Conservation (phyloP, 1,140 invertebrate species). For the Geopemphigus sp. region DNA sequence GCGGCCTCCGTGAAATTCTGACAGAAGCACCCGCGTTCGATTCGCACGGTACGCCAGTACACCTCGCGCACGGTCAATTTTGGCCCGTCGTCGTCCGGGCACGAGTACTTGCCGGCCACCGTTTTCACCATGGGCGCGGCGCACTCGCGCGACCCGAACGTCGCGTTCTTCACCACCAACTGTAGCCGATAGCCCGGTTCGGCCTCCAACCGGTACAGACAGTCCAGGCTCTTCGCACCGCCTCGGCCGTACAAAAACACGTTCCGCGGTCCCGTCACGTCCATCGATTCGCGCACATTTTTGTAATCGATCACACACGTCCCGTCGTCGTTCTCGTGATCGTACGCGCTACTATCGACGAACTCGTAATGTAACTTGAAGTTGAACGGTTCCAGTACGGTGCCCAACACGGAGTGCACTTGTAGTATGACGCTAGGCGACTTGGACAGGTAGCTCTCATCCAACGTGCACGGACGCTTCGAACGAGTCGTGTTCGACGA, state of each 20-base stretch:
- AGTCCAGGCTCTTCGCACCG: constrained; percentile 71
- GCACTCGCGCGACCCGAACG: constrained; percentile 66
- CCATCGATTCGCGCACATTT: constrained; percentile 61
- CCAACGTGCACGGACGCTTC: constrained; percentile 70
- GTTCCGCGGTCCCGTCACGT: constrained; percentile 68
- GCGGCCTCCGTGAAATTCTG: constrained; percentile 70
- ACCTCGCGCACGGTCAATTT: constrained; percentile 63
- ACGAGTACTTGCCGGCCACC: constrained; percentile 56
- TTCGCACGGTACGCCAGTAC: constrained; percentile 62
- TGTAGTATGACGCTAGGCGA: constrained; percentile 55
- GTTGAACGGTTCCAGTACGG: constrained; percentile 58
- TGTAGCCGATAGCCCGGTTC: constrained; percentile 63
- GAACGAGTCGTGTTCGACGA: constrained; percentile 68
- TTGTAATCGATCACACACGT: constrained; percentile 62
- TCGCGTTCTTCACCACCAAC: constrained; percentile 69
- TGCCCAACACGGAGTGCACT: constrained; percentile 56
- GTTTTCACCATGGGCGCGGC: constrained; percentile 62
- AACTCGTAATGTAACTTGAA: constrained; percentile 68
- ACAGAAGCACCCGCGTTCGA: constrained; percentile 73
- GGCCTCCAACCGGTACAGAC: constrained; percentile 71
- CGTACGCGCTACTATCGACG: constrained; percentile 73
- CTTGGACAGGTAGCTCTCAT: constrained; percentile 76
- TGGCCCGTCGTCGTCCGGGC: constrained; percentile 53
- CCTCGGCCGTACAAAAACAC: constrained; percentile 80
- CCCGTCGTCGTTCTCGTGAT: constrained; percentile 58